These are phyloP conservation scores for Tubulanus polymorphus DNA, from an alignment of 2,888 invertebrate species.

Conservation along the genomic window DNA sequence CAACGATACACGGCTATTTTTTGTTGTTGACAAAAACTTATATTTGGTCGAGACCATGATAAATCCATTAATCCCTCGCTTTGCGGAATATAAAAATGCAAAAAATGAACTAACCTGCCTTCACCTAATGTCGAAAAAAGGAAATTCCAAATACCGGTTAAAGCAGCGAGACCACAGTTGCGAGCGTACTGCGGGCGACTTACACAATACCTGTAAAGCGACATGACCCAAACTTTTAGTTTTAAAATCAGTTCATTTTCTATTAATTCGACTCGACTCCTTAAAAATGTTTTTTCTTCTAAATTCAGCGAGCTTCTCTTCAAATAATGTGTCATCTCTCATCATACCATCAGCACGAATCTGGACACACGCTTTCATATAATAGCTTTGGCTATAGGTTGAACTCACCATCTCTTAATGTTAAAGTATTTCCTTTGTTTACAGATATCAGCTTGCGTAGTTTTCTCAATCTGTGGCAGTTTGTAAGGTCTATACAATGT, in stretches of 20 bases:
- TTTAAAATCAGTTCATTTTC: too few relatives aligned
- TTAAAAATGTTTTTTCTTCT: too few relatives aligned
- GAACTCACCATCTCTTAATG: constrained; percentile 35
- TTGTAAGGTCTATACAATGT: too few relatives aligned
- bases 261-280: too few relatives aligned
- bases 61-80: neutral
- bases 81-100: constrained; percentile 7
- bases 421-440: constrained; percentile 34
- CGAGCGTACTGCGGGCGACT: constrained; percentile 46
- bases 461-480: too few relatives aligned
- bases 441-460: constrained; percentile 26
- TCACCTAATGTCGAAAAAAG: constrained; percentile 42
- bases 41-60: neutral
- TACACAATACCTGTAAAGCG: constrained; percentile 44
- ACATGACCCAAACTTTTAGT: too few relatives aligned
- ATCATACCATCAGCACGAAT: too few relatives aligned
- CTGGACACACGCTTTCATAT: too few relatives aligned
- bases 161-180: constrained; percentile 44
- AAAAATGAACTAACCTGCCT: constrained; percentile 32
- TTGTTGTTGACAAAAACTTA: neutral
- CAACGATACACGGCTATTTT: neutral
- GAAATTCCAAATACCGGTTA: constrained; percentile 49
- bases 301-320: too few relatives aligned
- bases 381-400: too few relatives aligned
- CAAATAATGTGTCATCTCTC: too few relatives aligned